A percentile compares a stretch with the other conserved stretches of the same genome.
Evolutionary conservation across 2,888 invertebrate species (phyloP).

Genomic region (Clepsis dumicolana): DNA sequence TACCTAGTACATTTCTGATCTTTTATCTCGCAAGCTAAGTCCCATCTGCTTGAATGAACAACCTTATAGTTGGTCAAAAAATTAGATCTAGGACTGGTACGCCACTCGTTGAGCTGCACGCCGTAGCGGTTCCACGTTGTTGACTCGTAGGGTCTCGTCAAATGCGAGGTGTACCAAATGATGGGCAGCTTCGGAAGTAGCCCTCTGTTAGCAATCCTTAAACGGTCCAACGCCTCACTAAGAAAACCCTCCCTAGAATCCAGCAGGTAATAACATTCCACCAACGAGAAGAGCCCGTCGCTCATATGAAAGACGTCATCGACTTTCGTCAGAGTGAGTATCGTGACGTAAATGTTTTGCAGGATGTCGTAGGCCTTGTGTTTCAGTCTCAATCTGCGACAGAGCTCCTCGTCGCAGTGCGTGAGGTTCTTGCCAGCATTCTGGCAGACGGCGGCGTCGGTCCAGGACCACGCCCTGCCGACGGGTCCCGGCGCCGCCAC

Average conservation of each 20-base stretch:
- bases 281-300: constrained; percentile 89
- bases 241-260: constrained; percentile 91
- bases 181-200: constrained; percentile 85
- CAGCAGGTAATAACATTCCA: constrained; percentile 89
- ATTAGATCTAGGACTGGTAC: constrained; percentile 88
- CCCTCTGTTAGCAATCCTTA: constrained; percentile 86
- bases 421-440: constrained; percentile 52
- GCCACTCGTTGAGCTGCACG: constrained; percentile 91
- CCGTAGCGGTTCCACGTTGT: constrained; percentile 81
- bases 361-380: constrained; percentile 89
- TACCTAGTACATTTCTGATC: constrained; percentile 66
- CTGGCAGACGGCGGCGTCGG: constrained; percentile 81
- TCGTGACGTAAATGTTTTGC: constrained; percentile 89
- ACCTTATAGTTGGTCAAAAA: constrained; percentile 90
- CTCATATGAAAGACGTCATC: constrained; percentile 93
- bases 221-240: constrained; percentile 85
- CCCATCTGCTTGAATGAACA: constrained; percentile 93
- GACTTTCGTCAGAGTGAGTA: constrained; percentile 89
- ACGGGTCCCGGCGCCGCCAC: constrained; percentile 95
- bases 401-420: constrained; percentile 90
- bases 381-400: constrained; percentile 90
- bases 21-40: constrained; percentile 88
- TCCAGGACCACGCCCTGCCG: constrained; percentile 94
- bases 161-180: constrained; percentile 90
- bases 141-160: constrained; percentile 77